These are phyloP conservation scores for Littorina saxatilis DNA, from an alignment of 1,140 invertebrate species.

Conservation along the genomic window DNA sequence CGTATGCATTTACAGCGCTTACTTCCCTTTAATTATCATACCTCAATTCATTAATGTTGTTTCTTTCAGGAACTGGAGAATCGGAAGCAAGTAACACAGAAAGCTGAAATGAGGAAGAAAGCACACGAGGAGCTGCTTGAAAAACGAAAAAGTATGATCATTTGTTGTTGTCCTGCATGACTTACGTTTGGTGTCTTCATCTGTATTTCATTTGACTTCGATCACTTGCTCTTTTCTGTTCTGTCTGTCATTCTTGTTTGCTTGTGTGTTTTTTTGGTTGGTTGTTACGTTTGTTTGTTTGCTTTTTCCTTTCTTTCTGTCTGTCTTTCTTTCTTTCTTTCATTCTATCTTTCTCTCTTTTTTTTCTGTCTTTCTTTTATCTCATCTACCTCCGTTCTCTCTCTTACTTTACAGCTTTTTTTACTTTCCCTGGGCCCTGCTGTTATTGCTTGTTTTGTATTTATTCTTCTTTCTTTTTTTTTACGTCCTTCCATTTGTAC, in stretches of 20 bases:
- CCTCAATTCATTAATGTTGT: too few relatives aligned
- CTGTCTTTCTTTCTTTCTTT: background rate
- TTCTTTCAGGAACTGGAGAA: conserved; percentile 55
- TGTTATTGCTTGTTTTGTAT: background rate
- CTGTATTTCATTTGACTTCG: background rate
- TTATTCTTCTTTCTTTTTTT: background rate
- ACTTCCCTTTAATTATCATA: too few relatives aligned
- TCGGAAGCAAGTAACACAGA: conserved; percentile 52
- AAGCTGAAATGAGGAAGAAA: conserved; percentile 61
- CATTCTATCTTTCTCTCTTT: background rate
- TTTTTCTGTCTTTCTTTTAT: background rate
- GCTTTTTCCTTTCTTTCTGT: background rate
- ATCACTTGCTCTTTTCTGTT: background rate
- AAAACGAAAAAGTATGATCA: conserved; percentile 54
- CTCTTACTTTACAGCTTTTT: background rate
- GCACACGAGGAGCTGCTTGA: conserved; percentile 58
- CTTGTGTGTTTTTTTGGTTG: too few relatives aligned
- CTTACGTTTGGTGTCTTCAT: background rate
- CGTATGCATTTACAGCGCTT: too few relatives aligned
- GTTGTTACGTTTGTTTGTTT: background rate
- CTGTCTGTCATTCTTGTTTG: background rate
- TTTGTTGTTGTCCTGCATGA: background rate
- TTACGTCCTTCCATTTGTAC: background rate
- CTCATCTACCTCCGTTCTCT: background rate
- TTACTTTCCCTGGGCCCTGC: background rate